Percentiles rank a stretch among this genome's conserved stretches.
Conservation (phyloP, 2,797 vertebrate genomes). For the Melanotaenia maccullochi region DNA sequence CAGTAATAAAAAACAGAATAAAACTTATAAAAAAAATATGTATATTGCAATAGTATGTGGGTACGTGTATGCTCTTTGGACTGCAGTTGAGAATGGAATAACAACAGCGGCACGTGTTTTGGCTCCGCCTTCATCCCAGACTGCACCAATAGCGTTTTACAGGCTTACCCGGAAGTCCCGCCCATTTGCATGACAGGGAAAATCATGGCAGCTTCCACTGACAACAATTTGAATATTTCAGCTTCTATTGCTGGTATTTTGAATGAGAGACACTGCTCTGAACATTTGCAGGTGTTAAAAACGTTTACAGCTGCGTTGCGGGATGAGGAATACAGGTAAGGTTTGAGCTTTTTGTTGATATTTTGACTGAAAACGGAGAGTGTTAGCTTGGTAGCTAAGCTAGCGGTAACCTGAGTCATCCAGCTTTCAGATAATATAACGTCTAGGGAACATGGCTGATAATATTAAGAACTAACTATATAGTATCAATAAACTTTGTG, state of each 20-base stretch:
- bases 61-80: too few species aligned
- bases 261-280: conserved; percentile 56
- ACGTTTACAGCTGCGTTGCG: conserved; percentile 71
- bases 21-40: too few species aligned
- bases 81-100: too few species aligned
- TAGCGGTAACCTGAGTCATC: conserved; percentile 19
- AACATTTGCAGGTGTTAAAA: conserved; percentile 72
- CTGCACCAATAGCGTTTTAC: conserved; percentile 56
- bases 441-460: not conserved
- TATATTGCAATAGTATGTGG: too few species aligned
- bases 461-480: not conserved
- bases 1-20: too few species aligned
- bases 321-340: conserved; percentile 76
- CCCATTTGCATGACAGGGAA: conserved; percentile 22
- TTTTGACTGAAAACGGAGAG: not conserved
- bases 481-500: not conserved
- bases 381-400: conserved; percentile 40
- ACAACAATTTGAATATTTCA: conserved; percentile 44
- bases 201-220: conserved; percentile 71
- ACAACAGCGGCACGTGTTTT: conserved; percentile 63
- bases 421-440: not conserved
- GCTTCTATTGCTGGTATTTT: conserved; percentile 61
- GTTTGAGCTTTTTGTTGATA: not conserved
- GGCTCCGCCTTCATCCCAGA: conserved; percentile 37
- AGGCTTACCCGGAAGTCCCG: conserved; percentile 34